Percentiles rank a stretch among this genome's conserved stretches.
Evolutionary conservation across 2,888 invertebrate species (phyloP).

Genomic region (Drosophila neonasuta): DNA sequence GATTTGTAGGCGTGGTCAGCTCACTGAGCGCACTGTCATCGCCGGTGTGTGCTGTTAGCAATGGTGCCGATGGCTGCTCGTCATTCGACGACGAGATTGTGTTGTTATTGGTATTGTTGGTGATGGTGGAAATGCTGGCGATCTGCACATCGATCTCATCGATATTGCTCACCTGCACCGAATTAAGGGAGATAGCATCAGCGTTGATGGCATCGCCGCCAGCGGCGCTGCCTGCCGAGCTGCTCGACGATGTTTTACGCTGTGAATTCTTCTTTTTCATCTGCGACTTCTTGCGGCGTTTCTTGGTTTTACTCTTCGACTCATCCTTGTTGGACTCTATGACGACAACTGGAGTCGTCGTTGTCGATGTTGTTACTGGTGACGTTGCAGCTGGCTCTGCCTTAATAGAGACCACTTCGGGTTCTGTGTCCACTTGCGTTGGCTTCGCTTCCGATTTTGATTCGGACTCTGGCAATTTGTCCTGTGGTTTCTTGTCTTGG

Average conservation of each 20-base stretch:
- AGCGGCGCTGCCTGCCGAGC: conserved; percentile 79
- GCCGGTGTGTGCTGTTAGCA: conserved; percentile 66
- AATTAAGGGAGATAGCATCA: conserved; percentile 40
- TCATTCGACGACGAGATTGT: conserved; percentile 80
- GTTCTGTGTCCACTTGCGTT: not conserved
- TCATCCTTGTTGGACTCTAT: conserved; percentile 82
- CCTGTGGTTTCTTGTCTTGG: conserved; percentile 67
- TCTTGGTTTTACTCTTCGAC: conserved; percentile 87
- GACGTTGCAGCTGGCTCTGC: not conserved
- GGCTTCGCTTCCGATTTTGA: conserved; percentile 25
- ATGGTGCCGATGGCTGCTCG: conserved; percentile 69
- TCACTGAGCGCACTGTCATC: conserved; percentile 71
- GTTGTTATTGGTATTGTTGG: conserved; percentile 52
- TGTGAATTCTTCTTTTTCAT: conserved; percentile 91
- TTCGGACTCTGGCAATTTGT: conserved; percentile 37
- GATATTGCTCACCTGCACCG: conserved; percentile 57
- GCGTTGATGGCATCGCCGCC: conserved; percentile 52
- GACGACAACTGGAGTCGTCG: conserved; percentile 29
- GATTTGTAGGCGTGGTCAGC: conserved; percentile 70
- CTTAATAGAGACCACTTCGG: not conserved
- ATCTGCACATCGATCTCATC: conserved; percentile 71
- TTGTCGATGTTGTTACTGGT: not conserved
- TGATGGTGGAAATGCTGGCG: conserved; percentile 70
- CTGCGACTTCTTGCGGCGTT: conserved; percentile 89
- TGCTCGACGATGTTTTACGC: conserved; percentile 85